Conservation (phyloP, 2,888 invertebrate species). For the Leptopilina syphax region DNA sequence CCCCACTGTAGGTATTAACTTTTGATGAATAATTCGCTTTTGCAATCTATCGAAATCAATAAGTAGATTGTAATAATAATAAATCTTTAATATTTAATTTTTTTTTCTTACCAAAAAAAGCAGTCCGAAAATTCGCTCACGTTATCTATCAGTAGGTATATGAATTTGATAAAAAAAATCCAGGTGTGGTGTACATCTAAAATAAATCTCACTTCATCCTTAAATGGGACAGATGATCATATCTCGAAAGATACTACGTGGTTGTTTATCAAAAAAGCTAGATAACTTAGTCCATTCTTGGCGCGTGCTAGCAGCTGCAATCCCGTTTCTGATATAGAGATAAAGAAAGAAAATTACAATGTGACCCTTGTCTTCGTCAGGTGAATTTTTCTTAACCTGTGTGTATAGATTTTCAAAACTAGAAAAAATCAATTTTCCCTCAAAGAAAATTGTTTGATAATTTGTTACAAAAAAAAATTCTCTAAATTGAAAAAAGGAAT, state of each 20-base stretch:
- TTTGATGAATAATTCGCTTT: conserved; percentile 20
- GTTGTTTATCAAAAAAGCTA: conserved; percentile 59
- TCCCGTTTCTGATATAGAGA: conserved; percentile 63
- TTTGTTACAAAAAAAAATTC: not conserved
- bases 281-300: conserved; percentile 68
- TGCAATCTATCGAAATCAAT: conserved; percentile 31
- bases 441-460: not conserved
- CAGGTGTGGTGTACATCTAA: conserved; percentile 61
- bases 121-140: not conserved
- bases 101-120: no score
- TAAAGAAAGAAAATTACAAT: conserved; percentile 67
- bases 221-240: conserved; percentile 30
- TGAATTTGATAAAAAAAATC: conserved; percentile 46
- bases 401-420: not conserved
- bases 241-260: conserved; percentile 40
- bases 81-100: not conserved
- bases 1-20: conserved; percentile 28
- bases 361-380: conserved; percentile 71
- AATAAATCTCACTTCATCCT: conserved; percentile 44
- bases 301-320: conserved; percentile 73
- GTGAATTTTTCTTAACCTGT: conserved; percentile 66
- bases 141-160: conserved; percentile 11
- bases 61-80: not conserved
- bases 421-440: not conserved
- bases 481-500: not conserved